Conservation (phyloP, 1,140 invertebrate species). For the Cepaea nemoralis region DNA sequence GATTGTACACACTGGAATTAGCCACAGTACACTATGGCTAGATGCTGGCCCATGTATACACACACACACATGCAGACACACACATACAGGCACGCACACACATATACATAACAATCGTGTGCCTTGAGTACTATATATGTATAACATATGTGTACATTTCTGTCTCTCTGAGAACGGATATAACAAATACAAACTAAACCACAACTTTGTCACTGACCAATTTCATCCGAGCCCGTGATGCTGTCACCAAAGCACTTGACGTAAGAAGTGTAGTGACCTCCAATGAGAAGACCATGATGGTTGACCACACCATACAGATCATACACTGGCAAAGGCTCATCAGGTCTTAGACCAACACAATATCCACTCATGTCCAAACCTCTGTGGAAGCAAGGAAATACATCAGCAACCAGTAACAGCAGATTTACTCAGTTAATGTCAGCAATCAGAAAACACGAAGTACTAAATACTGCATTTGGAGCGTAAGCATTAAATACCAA, state of each 20-base stretch:
- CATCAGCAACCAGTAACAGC: too few relatives aligned
- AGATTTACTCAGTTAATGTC: background rate
- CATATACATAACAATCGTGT: too few relatives aligned
- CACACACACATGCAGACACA: too few relatives aligned
- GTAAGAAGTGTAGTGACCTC: constrained; percentile 76
- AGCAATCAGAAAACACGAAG: background rate
- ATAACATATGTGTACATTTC: too few relatives aligned
- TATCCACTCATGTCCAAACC: constrained; percentile 72
- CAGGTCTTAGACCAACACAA: constrained; percentile 57
- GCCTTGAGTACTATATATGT: too few relatives aligned
- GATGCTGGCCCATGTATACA: too few relatives aligned
- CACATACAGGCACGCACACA: too few relatives aligned
- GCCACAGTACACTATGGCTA: too few relatives aligned
- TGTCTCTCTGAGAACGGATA: too few relatives aligned
- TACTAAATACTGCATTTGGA: background rate
- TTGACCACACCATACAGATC: constrained; percentile 76
- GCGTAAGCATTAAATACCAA: background rate
- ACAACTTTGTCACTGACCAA: constrained; percentile 63
- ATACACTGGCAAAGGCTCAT: constrained; percentile 70
- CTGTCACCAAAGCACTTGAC: constrained; percentile 66
- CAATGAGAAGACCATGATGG: constrained; percentile 74
- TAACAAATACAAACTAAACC: background rate
- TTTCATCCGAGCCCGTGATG: constrained; percentile 60
- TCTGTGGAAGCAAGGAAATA: constrained; percentile 49
- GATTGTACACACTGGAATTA: too few relatives aligned